These are phyloP conservation scores for Scarus forsteni DNA, from an alignment of 2,797 vertebrate genomes.

Conservation along the genomic window DNA sequence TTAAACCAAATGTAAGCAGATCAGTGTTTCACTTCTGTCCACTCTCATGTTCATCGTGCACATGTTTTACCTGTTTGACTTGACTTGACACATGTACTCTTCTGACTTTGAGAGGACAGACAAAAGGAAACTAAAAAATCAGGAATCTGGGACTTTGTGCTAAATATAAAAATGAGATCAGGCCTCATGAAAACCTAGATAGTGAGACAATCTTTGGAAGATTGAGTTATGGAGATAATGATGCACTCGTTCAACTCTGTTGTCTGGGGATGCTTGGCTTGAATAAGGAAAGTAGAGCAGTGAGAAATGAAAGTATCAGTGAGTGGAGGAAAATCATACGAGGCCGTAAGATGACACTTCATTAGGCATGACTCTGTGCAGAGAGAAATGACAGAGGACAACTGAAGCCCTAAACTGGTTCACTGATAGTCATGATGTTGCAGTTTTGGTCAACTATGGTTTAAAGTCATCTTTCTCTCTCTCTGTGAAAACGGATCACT, in stretches of 20 bases:
- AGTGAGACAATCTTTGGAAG: slow-evolving; percentile 39
- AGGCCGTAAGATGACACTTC: slow-evolving; percentile 15
- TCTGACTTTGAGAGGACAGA: slow-evolving; percentile 52
- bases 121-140: slow-evolving; percentile 45
- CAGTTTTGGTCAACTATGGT: slow-evolving; percentile 19
- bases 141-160: slow-evolving; percentile 78
- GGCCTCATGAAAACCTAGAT: slow-evolving; percentile 71
- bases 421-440: slow-evolving; percentile 15
- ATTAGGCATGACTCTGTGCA: not conserved
- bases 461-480: slow-evolving; percentile 14
- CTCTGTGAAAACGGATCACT: slow-evolving; percentile 19
- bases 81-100: not conserved
- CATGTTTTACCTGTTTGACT: slow-evolving; percentile 6
- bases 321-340: not conserved
- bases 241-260: slow-evolving; percentile 54
- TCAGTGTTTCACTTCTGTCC: slow-evolving; percentile 25
- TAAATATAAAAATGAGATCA: slow-evolving; percentile 82
- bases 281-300: slow-evolving; percentile 31
- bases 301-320: slow-evolving; percentile 1
- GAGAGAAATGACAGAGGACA: slow-evolving; percentile 20
- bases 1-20: slow-evolving; percentile 39
- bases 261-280: slow-evolving; percentile 27
- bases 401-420: not conserved
- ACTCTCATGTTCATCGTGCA: not conserved
- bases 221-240: slow-evolving; percentile 53